A percentile compares a stretch with the other conserved stretches of the same genome.
Conservation (phyloP, 2,888 invertebrate species). For the Actias luna region DNA sequence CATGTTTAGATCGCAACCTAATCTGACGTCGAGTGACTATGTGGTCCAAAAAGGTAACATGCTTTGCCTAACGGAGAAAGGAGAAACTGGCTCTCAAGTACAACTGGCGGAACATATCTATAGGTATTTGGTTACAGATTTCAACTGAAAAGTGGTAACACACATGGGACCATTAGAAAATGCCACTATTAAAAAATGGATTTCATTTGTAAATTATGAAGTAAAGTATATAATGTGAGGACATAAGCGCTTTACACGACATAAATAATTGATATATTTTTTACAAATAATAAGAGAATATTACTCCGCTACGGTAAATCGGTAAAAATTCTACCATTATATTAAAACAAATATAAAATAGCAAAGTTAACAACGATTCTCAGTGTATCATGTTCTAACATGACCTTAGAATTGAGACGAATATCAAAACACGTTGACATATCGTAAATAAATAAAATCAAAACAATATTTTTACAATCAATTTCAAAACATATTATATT, state of each 20-base stretch:
- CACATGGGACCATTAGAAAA: no score
- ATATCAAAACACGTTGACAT: conserved; percentile 3
- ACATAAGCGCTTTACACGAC: not conserved
- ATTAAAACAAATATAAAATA: conserved; percentile 8
- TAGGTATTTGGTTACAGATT: no score
- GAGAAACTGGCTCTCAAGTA: no score
- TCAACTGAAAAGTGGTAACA: no score
- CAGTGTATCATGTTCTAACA: conserved; percentile 1
- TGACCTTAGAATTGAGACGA: conserved; percentile 3
- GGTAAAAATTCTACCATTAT: not conserved
- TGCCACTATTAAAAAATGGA: no score
- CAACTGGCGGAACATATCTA: no score
- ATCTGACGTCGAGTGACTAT: no score
- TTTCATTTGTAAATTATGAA: no score
- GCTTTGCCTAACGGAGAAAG: no score
- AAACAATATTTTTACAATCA: conserved; percentile 6
- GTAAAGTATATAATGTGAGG: not conserved
- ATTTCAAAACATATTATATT: not conserved
- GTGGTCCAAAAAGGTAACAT: no score
- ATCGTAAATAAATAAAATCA: not conserved
- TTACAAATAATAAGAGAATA: not conserved
- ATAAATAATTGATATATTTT: not conserved
- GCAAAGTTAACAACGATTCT: not conserved
- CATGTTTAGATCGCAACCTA: no score
- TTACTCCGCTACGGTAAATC: not conserved